A percentile compares a stretch with the other conserved stretches of the same genome.
Conservation (phyloP, 2,888 invertebrate species). For the Pammene fasciana region DNA sequence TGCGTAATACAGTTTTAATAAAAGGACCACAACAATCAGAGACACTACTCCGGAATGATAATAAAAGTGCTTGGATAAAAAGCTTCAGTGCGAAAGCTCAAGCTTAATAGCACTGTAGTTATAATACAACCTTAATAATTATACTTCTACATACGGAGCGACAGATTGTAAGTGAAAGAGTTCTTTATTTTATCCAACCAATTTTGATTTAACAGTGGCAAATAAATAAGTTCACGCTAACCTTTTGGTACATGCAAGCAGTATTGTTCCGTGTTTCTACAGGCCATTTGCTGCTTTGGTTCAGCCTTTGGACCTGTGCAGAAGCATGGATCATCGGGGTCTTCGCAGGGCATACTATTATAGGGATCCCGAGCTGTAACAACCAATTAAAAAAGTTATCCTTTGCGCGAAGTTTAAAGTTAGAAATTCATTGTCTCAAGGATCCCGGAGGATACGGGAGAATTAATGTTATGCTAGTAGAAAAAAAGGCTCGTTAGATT, state of each 20-base stretch:
- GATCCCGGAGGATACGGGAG: no score
- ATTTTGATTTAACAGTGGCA: neutral
- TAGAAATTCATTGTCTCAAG: no score
- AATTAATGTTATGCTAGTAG: no score
- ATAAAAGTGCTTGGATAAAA: conserved; percentile 7
- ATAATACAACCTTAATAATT: no score
- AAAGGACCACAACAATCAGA: neutral
- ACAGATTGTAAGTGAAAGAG: no score
- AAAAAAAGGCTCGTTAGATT: no score
- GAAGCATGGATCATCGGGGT: conserved; percentile 71
- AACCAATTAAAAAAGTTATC: neutral
- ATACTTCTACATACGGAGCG: no score
- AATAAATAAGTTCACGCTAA: conserved; percentile 50
- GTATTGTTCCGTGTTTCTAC: conserved; percentile 74
- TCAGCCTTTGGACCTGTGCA: conserved; percentile 68
- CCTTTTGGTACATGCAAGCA: conserved; percentile 79
- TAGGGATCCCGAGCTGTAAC: conserved; percentile 62
- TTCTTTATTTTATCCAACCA: neutral
- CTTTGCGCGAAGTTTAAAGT: no score
- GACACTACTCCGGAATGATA: neutral
- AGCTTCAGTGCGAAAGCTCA: neutral
- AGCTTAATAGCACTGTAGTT: no score
- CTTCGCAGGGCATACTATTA: conserved; percentile 69
- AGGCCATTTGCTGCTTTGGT: conserved; percentile 62
- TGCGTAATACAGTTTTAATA: no score